A percentile compares a stretch with the other conserved stretches of the same genome.
Evolutionary conservation across 2,797 vertebrate species (phyloP).

Genomic region (Alosa sapidissima): DNA sequence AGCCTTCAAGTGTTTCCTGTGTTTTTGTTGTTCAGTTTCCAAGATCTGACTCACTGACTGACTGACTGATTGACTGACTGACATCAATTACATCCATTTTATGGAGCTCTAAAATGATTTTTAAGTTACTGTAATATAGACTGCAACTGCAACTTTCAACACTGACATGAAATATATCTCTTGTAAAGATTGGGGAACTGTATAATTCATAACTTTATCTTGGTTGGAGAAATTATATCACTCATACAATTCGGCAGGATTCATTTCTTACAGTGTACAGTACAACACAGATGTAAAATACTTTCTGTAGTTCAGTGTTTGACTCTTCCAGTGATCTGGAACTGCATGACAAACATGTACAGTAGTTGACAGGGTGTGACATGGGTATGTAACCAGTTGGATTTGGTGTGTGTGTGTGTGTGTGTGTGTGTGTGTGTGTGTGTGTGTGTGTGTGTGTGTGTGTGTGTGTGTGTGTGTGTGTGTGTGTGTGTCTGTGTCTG

Average conservation of each 20-base stretch:
- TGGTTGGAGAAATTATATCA: no score
- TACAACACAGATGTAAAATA: no score
- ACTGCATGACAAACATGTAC: not conserved
- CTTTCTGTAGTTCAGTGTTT: not conserved
- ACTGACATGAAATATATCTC: no score
- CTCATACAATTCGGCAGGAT: no score
- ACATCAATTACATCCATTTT: not conserved
- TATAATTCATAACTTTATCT: not conserved
- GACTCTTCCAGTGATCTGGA: not conserved
- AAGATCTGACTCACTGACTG: no score
- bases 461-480: not conserved
- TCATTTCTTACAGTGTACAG: not conserved
- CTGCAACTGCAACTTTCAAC: not conserved
- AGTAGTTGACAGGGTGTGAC: not conserved
- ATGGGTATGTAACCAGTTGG: not conserved
- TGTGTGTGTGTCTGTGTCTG: not conserved
- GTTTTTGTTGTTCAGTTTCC: not conserved
- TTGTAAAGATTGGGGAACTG: no score
- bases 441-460: no score
- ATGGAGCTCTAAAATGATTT: not conserved
- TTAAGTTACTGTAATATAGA: not conserved
- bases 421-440: conserved; percentile 8
- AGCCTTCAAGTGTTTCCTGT: conserved; percentile 15
- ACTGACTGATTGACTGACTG: not conserved
- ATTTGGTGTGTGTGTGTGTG: not conserved